Evolutionary conservation across 2,113 vertebrate genomes (phyloP).

Genomic region (Lutjanus erythropterus): DNA sequence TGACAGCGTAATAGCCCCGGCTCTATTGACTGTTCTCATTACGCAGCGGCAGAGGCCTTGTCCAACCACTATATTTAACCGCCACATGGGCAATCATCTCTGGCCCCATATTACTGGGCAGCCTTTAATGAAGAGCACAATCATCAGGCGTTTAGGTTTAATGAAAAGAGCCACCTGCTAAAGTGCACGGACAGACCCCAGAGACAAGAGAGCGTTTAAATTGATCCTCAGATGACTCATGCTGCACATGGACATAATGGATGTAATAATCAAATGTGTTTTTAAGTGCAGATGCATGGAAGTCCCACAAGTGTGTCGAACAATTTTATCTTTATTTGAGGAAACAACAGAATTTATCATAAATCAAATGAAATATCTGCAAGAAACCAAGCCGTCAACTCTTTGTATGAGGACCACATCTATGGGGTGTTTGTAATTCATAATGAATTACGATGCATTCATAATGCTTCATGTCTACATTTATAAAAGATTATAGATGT

Average conservation of each 20-base stretch:
- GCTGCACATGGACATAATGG: constrained; percentile 30
- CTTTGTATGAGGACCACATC: too few relatives aligned
- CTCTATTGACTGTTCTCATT: constrained; percentile 80
- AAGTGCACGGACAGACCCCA: constrained; percentile 51
- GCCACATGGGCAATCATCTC: constrained; percentile 74
- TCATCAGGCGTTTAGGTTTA: constrained; percentile 81
- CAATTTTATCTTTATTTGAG: not conserved
- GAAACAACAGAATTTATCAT: not conserved
- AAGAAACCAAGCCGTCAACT: too few relatives aligned
- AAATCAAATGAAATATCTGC: not conserved
- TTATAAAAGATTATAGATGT: too few relatives aligned
- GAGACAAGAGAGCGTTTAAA: constrained; percentile 66
- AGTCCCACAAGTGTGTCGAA: not conserved
- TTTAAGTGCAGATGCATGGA: constrained; percentile 23
- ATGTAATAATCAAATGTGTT: constrained; percentile 19
- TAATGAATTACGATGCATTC: too few relatives aligned
- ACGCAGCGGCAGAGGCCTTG: constrained; percentile 57
- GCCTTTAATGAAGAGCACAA: constrained; percentile 84
- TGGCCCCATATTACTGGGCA: constrained; percentile 72
- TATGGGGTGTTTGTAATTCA: too few relatives aligned
- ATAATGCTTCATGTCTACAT: too few relatives aligned
- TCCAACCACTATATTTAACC: constrained; percentile 81
- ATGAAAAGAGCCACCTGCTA: constrained; percentile 84
- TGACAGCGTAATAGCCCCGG: constrained; percentile 85
- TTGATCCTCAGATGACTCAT: constrained; percentile 59